Evolutionary conservation across 2,113 vertebrate species (phyloP).

Genomic region (Camarhynchus parvulus): DNA sequence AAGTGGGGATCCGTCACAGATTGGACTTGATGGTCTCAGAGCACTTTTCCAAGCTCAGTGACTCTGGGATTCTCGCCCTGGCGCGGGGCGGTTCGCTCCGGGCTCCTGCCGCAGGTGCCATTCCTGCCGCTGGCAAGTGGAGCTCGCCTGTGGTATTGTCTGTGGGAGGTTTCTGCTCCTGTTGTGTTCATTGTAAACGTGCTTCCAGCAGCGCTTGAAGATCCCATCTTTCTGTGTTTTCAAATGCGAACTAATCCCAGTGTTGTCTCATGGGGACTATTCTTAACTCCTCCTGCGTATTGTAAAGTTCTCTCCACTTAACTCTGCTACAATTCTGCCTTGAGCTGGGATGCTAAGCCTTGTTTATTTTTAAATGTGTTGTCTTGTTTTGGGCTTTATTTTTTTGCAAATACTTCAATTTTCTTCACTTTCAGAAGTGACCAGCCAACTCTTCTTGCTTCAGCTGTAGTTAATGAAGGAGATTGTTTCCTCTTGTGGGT

Average conservation of each 20-base stretch:
- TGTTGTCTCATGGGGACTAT: not conserved
- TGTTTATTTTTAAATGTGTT: not conserved
- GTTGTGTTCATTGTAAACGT: fast-evolving
- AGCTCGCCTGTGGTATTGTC: not conserved
- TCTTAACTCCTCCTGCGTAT: fast-evolving
- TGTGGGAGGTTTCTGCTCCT: not conserved
- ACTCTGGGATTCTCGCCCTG: not conserved
- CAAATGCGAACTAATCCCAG: no score
- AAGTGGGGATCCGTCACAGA: not conserved
- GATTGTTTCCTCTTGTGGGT: not conserved
- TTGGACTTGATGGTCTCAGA: not conserved
- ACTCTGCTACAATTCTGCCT: not conserved
- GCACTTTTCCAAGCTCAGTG: not conserved
- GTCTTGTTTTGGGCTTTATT: not conserved
- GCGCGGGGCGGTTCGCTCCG: not conserved
- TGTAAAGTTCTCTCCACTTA: not conserved
- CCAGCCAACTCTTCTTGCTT: not conserved
- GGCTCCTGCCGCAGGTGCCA: not conserved
- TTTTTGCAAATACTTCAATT: fast-evolving
- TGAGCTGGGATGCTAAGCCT: not conserved
- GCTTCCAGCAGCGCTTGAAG: not conserved
- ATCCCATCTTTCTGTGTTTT: not conserved
- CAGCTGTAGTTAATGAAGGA: not conserved
- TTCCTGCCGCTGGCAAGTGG: not conserved
- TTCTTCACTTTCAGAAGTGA: not conserved